Base-by-base conservation (phyloP, 30 jellyfish, hydroid and myxozoan genomes). In the Turritopsis rubra region DNA sequence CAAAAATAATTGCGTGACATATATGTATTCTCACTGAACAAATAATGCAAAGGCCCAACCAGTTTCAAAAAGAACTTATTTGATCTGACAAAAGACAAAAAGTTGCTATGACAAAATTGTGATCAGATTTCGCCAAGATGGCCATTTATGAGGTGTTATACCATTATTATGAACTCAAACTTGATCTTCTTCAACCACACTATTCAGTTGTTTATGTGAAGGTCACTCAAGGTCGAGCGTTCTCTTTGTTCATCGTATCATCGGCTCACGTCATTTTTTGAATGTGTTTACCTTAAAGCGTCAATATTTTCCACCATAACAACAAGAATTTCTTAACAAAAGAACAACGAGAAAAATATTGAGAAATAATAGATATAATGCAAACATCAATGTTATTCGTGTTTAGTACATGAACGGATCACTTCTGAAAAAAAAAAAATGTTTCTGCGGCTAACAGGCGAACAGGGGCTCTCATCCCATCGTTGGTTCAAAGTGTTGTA, bases 61-160 rank as follows among this genome's bases (percentile, higher is more conserved):
- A 25, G 8, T 66, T 22, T 66, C 17, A 17, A 66, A 66, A 66
- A 66, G 28, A n/a, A 25, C 30, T 66, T 66, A n/a, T 66, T 66
- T 66, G 76, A 66, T 66, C 7, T n/a, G 30, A 66, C 28, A 66
- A n/a, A 25, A n/a, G 76, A 66, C 76, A 25, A 66, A 66, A 66
- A 66, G 60, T 41, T 41, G 60, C 60, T 41, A 41, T 41, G 60
- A 41, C 60, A 13, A 41, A 41, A 13, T 41, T 41, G 13, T 5
- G 60, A 41, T 41, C 60, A 41, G 13, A 13, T 41, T 41, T 41
- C 60, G 60, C 60, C 60, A 41, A 41, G 13, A 41, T 41, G 60
- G 60, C 13, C 60, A 41, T 41, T 41, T 41, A 41, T 41, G 60
- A 41, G 60, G 60, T 41, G 60, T 41, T 41, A 41, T 13, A 41